A percentile compares a stretch with the other conserved stretches of the same genome.
Conservation (phyloP, 2,113 vertebrate genomes). For the Elephantulus edwardii region DNA sequence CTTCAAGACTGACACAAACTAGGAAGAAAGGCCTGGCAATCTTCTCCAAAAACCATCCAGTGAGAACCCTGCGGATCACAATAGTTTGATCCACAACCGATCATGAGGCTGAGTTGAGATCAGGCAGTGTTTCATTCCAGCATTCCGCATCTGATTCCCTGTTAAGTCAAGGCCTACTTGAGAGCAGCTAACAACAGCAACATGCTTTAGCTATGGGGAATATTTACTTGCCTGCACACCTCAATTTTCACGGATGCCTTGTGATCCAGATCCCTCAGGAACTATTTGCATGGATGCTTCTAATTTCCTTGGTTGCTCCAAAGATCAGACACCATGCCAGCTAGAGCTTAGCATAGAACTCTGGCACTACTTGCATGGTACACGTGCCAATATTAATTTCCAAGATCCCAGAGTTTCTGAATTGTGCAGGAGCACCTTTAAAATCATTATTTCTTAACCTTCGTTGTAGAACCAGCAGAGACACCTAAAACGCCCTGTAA, state of each 20-base stretch:
- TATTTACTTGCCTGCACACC: not conserved
- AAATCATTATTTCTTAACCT: not conserved
- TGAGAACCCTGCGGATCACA: not conserved
- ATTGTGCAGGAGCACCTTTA: not conserved
- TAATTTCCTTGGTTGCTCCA: not conserved
- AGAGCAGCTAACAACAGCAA: not conserved
- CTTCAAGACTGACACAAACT: not conserved
- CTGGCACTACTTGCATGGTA: rapidly evolving
- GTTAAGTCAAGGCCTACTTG: not conserved
- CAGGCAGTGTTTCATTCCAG: not conserved
- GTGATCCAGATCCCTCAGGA: not conserved
- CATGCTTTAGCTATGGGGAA: rapidly evolving
- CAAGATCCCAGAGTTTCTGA: not conserved
- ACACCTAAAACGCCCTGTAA: not conserved
- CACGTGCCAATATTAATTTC: rapidly evolving
- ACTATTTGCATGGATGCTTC: not conserved
- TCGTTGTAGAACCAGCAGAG: not conserved
- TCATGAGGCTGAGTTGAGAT: no score
- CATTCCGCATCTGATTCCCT: not conserved
- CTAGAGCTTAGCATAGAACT: not conserved
- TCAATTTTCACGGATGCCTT: rapidly evolving
- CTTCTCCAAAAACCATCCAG: not conserved
- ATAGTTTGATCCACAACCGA: not conserved
- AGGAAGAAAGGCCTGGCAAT: not conserved
- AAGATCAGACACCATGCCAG: not conserved